phyloP scores from a whole-genome alignment of 23 tunicate genomes.

The Halocynthia roretzi region DNA sequence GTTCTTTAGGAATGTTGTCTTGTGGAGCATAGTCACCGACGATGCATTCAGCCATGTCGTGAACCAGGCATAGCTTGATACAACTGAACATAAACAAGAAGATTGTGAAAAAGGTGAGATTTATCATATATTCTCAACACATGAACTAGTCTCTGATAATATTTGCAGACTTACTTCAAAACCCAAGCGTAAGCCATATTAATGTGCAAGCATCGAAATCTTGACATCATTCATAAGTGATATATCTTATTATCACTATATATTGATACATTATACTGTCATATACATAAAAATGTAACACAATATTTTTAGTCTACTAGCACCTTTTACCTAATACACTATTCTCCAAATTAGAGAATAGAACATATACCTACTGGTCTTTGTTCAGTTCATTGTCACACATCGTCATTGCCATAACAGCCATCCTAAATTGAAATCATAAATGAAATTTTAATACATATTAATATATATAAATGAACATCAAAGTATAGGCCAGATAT shows the following conservation, averaged over 20 bases:
- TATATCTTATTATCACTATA: too few species aligned
- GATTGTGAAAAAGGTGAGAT: too few species aligned
- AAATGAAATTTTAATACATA: not conserved
- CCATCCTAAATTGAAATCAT: conserved; percentile 32
- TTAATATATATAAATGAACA: not conserved
- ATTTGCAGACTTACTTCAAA: not conserved
- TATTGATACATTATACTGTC: too few species aligned
- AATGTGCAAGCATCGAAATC: too few species aligned
- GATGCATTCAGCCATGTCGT: conserved; percentile 97
- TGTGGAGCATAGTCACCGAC: conserved; percentile 86
- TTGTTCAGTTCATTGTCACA: conserved; percentile 18
- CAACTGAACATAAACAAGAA: conserved; percentile 15
- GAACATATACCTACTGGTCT: conserved; percentile 34
- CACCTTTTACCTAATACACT: too few species aligned
- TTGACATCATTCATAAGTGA: too few species aligned
- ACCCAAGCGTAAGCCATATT: too few species aligned
- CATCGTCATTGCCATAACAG: conserved; percentile 83
- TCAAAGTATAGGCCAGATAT: not conserved
- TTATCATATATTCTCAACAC: not conserved
- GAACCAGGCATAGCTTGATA: conserved; percentile 75
- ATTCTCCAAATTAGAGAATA: not conserved
- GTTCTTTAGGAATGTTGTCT: conserved; percentile 62
- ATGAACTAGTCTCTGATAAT: not conserved
- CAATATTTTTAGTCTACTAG: too few species aligned
- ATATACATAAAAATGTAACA: too few species aligned